A percentile compares a stretch with the other conserved stretches of the same genome.
Conservation (phyloP, 2,797 vertebrate genomes). For the Acanthurus lineatus region DNA sequence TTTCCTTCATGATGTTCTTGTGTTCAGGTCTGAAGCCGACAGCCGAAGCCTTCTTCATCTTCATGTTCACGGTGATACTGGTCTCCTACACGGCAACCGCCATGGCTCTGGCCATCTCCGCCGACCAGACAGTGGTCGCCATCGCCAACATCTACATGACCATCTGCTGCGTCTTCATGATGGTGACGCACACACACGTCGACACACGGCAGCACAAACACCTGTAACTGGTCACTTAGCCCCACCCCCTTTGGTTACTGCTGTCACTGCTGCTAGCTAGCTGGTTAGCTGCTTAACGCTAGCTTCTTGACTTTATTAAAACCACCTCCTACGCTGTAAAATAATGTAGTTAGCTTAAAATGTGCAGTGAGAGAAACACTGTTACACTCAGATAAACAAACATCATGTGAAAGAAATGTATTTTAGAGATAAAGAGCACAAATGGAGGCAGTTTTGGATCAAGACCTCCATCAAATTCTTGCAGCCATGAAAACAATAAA, state of each 20-base stretch:
- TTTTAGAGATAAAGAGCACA: neutral
- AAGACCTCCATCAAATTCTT: no score
- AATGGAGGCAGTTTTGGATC: neutral
- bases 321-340: no score
- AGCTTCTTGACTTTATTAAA: no score
- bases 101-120: constrained; percentile 91
- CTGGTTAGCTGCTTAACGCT: no score
- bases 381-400: no score
- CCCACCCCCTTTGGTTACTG: neutral
- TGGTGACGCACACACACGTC: constrained; percentile 79
- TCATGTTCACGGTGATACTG: constrained; percentile 88
- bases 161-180: constrained; percentile 93
- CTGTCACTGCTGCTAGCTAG: neutral
- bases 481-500: neutral
- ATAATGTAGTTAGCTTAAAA: no score
- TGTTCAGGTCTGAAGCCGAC: constrained; percentile 87
- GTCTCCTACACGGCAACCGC: constrained; percentile 90
- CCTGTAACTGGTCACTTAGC: neutral
- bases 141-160: constrained; percentile 92
- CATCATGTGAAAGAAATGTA: neutral
- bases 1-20: neutral
- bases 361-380: no score
- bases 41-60: constrained; percentile 87
- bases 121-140: constrained; percentile 90
- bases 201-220: neutral